Evolutionary conservation across 1,140 invertebrate species (phyloP).

Genomic region (Philopotamus ludificatus): DNA sequence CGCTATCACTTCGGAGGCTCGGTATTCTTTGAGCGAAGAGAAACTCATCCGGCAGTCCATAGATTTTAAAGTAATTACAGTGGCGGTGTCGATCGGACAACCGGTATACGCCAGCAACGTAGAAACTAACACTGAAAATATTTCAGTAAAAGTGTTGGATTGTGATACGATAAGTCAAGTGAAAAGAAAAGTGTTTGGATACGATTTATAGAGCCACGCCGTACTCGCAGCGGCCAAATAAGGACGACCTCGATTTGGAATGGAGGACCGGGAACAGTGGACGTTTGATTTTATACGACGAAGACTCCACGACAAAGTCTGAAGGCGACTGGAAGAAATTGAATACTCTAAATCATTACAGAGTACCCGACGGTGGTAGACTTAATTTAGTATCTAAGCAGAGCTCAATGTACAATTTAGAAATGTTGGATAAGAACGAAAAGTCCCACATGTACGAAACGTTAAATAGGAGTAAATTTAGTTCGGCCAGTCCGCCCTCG

Average conservation of each 20-base stretch:
- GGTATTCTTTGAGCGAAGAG: constrained; percentile 97
- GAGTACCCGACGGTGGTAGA: constrained; percentile 91
- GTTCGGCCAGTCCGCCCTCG: constrained; percentile 87
- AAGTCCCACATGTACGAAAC: constrained; percentile 81
- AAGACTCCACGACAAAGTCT: constrained; percentile 93
- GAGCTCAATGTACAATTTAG: constrained; percentile 95
- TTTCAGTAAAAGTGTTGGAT: constrained; percentile 94
- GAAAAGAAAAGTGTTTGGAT: constrained; percentile 98
- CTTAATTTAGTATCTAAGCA: constrained; percentile 94
- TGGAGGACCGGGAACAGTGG: constrained; percentile 89
- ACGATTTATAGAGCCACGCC: constrained; percentile 95
- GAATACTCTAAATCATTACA: constrained; percentile 96
- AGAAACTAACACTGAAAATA: constrained; percentile 87
- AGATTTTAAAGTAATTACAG: constrained; percentile 92
- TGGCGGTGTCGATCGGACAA: constrained; percentile 91
- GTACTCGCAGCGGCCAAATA: constrained; percentile 91
- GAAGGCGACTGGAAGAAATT: constrained; percentile 96
- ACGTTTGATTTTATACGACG: constrained; percentile 92
- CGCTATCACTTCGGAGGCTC: constrained; percentile 93
- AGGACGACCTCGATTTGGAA: constrained; percentile 95
- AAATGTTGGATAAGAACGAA: constrained; percentile 91
- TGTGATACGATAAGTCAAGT: constrained; percentile 99
- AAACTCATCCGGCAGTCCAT: constrained; percentile 98
- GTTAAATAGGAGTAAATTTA: constrained; percentile 86
- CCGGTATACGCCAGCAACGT: constrained; percentile 79